Percentiles rank a stretch among this genome's conserved stretches.
phyloP scores from a whole-genome alignment of 2,888 invertebrate species.

The Plebejus melissa region DNA sequence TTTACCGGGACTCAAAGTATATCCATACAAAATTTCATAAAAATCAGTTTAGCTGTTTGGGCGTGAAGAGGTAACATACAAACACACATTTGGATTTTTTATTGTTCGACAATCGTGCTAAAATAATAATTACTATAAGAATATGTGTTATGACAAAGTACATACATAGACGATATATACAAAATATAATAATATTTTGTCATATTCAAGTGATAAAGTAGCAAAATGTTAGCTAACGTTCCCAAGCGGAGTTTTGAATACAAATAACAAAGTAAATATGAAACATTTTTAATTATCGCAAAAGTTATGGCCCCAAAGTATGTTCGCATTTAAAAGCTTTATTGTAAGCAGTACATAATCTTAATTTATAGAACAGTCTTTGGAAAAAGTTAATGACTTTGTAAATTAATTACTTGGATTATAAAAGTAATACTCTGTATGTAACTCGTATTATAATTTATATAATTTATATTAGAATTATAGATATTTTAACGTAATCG shows the following conservation, averaged over 20 bases:
- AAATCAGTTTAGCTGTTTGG: no score
- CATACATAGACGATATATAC: no score
- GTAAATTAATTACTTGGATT: neutral
- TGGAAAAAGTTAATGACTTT: constrained; percentile 7
- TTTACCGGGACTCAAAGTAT: no score
- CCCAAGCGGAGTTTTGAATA: constrained; percentile 7
- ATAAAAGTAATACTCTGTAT: neutral
- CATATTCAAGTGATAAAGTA: neutral
- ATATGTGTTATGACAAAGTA: no score
- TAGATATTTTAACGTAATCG: neutral
- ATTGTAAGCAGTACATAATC: neutral
- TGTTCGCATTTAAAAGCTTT: constrained; percentile 5
- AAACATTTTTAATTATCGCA: constrained; percentile 20
- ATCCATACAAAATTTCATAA: no score
- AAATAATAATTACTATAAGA: no score
- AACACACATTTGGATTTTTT: no score
- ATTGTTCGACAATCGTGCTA: no score
- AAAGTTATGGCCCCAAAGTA: constrained; percentile 11
- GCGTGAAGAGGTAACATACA: no score
- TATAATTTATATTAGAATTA: neutral
- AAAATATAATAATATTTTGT: neutral
- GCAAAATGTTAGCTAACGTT: neutral
- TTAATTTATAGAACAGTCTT: neutral
- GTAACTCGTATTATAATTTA: neutral
- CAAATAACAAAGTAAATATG: neutral